Evolutionary conservation across 2,113 vertebrate species (phyloP).

Genomic region (Rhinichthys klamathensis): DNA sequence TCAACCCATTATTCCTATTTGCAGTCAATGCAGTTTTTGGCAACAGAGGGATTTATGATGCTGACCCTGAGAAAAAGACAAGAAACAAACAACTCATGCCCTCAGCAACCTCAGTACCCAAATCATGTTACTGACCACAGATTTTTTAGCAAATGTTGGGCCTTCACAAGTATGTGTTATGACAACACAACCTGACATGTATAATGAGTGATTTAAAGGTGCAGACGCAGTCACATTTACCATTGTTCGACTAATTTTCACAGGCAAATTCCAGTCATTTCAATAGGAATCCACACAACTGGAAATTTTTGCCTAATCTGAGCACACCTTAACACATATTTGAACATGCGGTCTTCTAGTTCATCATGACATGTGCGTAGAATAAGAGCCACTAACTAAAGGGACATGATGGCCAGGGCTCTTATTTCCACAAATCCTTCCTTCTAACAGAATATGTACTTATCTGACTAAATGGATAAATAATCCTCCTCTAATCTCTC

Average conservation of each 20-base stretch:
- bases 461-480: slow-evolving; percentile 59
- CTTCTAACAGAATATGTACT: slow-evolving; percentile 47
- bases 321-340: neutral
- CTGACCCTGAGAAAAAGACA: slow-evolving; percentile 14
- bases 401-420: neutral
- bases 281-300: too few species aligned
- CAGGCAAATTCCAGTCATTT: neutral
- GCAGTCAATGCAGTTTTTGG: slow-evolving; percentile 24
- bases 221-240: neutral
- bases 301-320: too few species aligned
- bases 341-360: neutral
- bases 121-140: neutral
- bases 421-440: slow-evolving; percentile 21
- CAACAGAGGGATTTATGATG: slow-evolving; percentile 8
- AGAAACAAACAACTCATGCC: slow-evolving; percentile 30
- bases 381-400: neutral
- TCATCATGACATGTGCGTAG: neutral
- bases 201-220: neutral
- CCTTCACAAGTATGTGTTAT: neutral
- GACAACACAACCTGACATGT: neutral
- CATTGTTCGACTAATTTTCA: neutral
- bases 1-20: neutral
- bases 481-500: slow-evolving; percentile 70
- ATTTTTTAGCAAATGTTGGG: neutral
- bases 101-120: neutral